Evolutionary conservation across 53 echinoderm and acorn worm genomes (phyloP).

Genomic region (Holothuria leucospilota): DNA sequence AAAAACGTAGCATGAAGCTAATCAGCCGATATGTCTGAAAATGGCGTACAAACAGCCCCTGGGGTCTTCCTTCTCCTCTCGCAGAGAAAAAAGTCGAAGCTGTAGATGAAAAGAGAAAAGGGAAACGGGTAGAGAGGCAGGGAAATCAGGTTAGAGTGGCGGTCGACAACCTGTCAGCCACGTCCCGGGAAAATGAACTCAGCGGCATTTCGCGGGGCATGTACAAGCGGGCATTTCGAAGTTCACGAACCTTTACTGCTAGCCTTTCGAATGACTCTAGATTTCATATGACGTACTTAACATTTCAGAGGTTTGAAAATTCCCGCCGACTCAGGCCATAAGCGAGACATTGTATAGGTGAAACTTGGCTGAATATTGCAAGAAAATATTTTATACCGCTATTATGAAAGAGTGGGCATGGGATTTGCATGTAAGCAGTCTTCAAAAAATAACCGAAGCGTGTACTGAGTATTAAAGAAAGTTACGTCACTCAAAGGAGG

Average conservation of each 20-base stretch:
- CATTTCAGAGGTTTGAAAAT: too few relatives aligned
- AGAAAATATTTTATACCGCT: too few relatives aligned
- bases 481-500: too few relatives aligned
- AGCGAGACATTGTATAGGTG: too few relatives aligned
- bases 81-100: not conserved
- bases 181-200: slow-evolving; percentile 1
- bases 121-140: not conserved
- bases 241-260: not conserved
- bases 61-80: slow-evolving; percentile 25
- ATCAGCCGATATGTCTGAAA: slow-evolving; percentile 50
- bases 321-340: too few relatives aligned
- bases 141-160: slow-evolving; percentile 41
- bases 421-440: too few relatives aligned
- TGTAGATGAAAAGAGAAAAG: not conserved
- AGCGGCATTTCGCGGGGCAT: not conserved
- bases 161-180: slow-evolving; percentile 49
- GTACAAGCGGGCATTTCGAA: slow-evolving; percentile 27
- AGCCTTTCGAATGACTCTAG: too few relatives aligned
- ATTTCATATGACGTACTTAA: too few relatives aligned
- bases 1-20: slow-evolving; percentile 25
- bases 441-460: too few relatives aligned
- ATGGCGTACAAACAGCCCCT: slow-evolving; percentile 50
- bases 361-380: too few relatives aligned
- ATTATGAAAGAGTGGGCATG: too few relatives aligned
- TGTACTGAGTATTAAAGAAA: too few relatives aligned